Conservation (phyloP, 2,888 invertebrate species). For the Limnephilus auricula region DNA sequence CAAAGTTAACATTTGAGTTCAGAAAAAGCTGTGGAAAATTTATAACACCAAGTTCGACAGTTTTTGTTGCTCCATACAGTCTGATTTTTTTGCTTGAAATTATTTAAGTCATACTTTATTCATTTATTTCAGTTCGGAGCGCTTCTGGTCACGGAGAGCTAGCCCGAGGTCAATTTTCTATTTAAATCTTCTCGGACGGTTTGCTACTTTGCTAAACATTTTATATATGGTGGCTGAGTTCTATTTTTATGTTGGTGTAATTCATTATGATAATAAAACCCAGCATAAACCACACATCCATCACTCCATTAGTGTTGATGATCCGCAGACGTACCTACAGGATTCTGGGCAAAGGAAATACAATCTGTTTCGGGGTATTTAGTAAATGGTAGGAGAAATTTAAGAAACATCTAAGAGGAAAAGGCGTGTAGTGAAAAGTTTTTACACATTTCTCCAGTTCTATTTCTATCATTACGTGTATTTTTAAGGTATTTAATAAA, state of each 20-base stretch:
- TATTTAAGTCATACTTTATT: not conserved
- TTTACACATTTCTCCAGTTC: not conserved
- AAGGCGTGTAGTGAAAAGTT: not conserved
- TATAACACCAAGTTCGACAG: too few species aligned
- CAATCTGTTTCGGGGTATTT: not conserved
- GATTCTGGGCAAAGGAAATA: not conserved
- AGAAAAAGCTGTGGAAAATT: too few species aligned
- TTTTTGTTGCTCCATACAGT: not conserved
- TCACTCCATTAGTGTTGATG: slow-evolving; percentile 2
- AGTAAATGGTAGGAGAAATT: not conserved
- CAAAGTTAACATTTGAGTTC: too few species aligned
- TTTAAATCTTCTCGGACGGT: not conserved
- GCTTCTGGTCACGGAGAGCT: not conserved
- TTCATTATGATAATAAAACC: not conserved
- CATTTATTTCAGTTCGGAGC: not conserved
- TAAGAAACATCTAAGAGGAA: not conserved
- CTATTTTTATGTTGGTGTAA: not conserved
- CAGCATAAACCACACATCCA: not conserved
- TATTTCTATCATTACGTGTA: too few species aligned
- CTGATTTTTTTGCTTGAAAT: not conserved
- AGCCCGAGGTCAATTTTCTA: not conserved
- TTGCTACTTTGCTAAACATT: not conserved
- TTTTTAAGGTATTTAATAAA: too few species aligned
- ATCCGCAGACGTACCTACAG: not conserved
- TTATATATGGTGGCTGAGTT: not conserved